Evolutionary conservation across 2,113 vertebrate genomes (phyloP).

Genomic region (Nyctibius bracteatus): DNA sequence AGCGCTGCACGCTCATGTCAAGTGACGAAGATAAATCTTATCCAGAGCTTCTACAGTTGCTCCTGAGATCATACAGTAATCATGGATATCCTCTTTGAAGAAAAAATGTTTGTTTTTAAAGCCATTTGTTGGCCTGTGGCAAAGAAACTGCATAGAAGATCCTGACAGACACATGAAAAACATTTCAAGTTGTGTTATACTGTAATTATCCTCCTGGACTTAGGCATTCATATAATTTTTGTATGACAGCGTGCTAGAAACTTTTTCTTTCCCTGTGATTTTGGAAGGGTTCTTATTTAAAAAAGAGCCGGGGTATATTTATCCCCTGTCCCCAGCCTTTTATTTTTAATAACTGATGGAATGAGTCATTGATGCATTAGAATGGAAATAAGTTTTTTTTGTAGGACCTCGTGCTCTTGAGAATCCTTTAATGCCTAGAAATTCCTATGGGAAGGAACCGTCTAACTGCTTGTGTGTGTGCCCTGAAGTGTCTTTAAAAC

Average conservation of each 20-base stretch:
- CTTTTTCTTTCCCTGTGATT: conserved; percentile 17
- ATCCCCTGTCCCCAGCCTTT: neutral
- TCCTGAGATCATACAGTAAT: neutral
- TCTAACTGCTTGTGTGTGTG: neutral
- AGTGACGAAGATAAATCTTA: neutral
- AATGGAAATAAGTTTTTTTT: neutral
- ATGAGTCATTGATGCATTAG: neutral
- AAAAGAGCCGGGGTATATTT: neutral
- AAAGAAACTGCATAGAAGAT: neutral
- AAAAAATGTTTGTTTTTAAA: neutral
- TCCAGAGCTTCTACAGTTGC: neutral
- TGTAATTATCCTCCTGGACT: conserved; percentile 47
- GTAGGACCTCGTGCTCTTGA: neutral
- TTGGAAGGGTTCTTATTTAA: neutral
- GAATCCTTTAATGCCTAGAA: neutral
- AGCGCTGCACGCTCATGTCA: fast-evolving
- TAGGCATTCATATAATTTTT: conserved; percentile 25
- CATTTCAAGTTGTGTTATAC: conserved; percentile 27
- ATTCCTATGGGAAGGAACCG: neutral
- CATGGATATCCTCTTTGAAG: neutral
- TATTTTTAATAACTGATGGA: neutral
- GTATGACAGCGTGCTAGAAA: neutral
- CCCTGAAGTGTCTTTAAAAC: neutral
- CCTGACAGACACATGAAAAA: conserved; percentile 46
- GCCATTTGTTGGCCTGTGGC: neutral